Base-by-base conservation (phyloP, 2,113 vertebrate genomes). In the Colaptes auratus region DNA sequence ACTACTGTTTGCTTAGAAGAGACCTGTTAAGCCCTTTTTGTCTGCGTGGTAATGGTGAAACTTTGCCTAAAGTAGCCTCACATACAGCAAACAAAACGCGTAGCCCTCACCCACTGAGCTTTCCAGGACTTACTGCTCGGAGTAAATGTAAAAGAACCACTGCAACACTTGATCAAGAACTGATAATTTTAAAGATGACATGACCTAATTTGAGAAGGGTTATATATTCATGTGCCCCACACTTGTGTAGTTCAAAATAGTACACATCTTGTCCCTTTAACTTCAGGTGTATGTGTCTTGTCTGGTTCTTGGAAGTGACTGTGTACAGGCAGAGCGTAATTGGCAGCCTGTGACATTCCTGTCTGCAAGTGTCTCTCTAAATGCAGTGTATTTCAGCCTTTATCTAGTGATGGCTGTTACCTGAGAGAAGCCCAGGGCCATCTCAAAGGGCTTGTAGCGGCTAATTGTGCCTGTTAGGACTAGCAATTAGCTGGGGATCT, bases 381-480 rank as follows among this genome's bases (percentile, higher is more conserved):
- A 97, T 92, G 96, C 93, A 93, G 96, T 36, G 65, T 95, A 96
- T 97, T 97, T 98, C 97, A 97, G 96, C 97, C 96, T 98, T 98
- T 98, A 98, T 97, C 97, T 97, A 92, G 97, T 98, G 98, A 98
- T 97, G 97, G 96, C 97, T 98, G 94, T 96, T 98, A 98, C 98
- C 98, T 97, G 97, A 97, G 97, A 97, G 96, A 71, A 98, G 97
- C 98, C 97, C 96, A 95, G 96, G 98, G 97, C 97, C 97, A 97
- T 98, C 98, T 98, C 97, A 97, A 97, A 98, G 97, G 98, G 97
- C 97, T 98, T 98, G 98, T 98, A 98, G 97, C 95, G 84, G 97
- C 98, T 98, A 98, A 98, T 98, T 98, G 98, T 97, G 97, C 97
- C 98, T 98, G 97, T 98, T 97, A 98, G 98, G 98, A 97, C 95